Evolutionary conservation across 2,797 vertebrate genomes (phyloP).

Genomic region (Stomatorhinus walkeri): DNA sequence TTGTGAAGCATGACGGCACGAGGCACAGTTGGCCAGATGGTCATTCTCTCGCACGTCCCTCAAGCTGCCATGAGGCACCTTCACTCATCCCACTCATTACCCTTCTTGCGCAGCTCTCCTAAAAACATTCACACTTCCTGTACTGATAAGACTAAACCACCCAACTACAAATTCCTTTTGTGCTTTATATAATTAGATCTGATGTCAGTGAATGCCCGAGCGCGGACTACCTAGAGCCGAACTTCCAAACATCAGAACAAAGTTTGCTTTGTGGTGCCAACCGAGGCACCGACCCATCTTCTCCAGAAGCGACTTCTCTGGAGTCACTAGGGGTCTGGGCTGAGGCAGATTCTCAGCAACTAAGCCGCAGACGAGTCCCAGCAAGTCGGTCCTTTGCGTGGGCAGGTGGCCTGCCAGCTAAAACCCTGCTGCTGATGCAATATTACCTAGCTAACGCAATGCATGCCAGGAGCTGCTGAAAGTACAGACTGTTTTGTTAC

Average conservation of each 20-base stretch:
- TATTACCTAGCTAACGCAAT: conserved; percentile 61
- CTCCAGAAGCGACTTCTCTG: background rate
- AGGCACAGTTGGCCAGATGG: background rate
- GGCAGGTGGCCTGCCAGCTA: background rate
- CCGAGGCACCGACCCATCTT: background rate
- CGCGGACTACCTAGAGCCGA: background rate
- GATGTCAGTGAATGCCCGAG: background rate
- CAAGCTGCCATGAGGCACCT: background rate
- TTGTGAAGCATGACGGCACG: background rate
- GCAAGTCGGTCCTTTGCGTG: background rate
- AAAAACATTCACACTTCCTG: background rate
- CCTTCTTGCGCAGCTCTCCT: background rate
- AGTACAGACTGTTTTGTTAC: conserved; percentile 30
- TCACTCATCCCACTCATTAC: background rate
- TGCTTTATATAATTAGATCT: background rate
- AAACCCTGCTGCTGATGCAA: conserved; percentile 21
- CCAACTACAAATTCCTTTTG: background rate
- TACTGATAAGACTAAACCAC: background rate
- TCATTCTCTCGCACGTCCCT: background rate
- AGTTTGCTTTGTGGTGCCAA: background rate
- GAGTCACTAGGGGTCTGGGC: background rate
- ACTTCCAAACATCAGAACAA: background rate
- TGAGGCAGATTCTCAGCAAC: background rate
- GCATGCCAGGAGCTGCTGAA: conserved; percentile 34
- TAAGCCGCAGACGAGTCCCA: background rate